A percentile compares a stretch with the other conserved stretches of the same genome.
phyloP scores from a whole-genome alignment of 1,140 invertebrate genomes.

The Trinorchestia longiramus region DNA sequence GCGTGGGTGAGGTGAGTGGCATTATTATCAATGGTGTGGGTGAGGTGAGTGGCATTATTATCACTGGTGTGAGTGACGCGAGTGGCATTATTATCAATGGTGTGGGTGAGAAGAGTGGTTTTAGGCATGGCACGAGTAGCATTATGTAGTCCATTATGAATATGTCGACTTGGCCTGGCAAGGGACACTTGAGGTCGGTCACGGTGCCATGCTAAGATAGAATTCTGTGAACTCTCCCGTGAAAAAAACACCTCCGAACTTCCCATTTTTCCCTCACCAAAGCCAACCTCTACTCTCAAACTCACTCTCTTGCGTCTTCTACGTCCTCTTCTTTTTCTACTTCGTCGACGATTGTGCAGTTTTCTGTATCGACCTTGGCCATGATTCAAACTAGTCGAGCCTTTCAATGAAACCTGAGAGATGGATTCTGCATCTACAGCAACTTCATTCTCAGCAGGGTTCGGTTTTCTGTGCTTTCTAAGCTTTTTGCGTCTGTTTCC shows the following conservation, averaged over 20 bases:
- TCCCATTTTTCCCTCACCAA: not conserved
- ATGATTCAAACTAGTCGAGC: not conserved
- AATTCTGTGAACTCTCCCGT: not conserved
- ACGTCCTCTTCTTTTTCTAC: not conserved
- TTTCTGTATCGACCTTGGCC: not conserved
- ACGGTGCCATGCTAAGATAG: not conserved
- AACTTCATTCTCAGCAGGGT: constrained; percentile 6
- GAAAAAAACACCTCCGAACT: not conserved
- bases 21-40: not conserved
- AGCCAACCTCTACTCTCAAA: not conserved
- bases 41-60: not conserved
- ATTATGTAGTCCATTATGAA: not conserved
- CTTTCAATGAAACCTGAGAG: not conserved
- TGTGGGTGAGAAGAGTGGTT: not conserved
- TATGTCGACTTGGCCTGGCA: not conserved
- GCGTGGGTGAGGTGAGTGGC: not conserved
- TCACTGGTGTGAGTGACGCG: not conserved
- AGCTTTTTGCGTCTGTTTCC: not conserved
- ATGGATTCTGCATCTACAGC: not conserved
- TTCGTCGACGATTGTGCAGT: not conserved
- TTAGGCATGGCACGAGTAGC: too few species aligned
- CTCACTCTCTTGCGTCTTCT: not conserved
- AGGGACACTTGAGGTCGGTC: constrained; percentile 16
- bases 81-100: not conserved
- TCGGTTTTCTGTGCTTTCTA: not conserved